Conservation (phyloP, 2,113 vertebrate genomes). For the Larimichthys polyactis region DNA sequence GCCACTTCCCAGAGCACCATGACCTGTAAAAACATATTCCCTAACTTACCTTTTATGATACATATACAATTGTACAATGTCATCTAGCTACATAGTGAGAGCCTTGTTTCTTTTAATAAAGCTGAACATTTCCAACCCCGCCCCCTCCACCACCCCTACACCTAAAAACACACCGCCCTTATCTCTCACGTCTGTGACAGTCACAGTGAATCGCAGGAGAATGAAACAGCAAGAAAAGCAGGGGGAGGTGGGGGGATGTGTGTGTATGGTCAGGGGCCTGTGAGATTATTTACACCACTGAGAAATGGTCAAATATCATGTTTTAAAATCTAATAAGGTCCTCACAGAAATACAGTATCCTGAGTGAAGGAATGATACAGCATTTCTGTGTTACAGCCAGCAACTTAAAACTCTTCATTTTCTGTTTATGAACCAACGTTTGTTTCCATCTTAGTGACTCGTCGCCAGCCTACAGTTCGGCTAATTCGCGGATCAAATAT, state of each 20-base stretch:
- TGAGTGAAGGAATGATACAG: not conserved
- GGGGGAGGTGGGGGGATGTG: not conserved
- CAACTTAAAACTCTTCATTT: constrained; percentile 36
- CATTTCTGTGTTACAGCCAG: constrained; percentile 20
- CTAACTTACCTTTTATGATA: constrained; percentile 67
- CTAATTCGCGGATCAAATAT: not conserved
- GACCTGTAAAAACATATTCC: constrained; percentile 61
- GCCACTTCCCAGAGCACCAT: constrained; percentile 67
- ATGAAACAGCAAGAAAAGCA: constrained; percentile 39
- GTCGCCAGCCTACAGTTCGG: not conserved
- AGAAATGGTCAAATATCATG: constrained; percentile 20
- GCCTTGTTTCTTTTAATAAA: constrained; percentile 64
- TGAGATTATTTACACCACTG: constrained; percentile 55
- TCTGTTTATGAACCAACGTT: constrained; percentile 22
- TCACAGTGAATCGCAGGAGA: constrained; percentile 68
- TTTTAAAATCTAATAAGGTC: constrained; percentile 13
- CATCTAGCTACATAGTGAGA: constrained; percentile 72
- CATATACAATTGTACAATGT: constrained; percentile 78
- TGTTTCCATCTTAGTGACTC: not conserved
- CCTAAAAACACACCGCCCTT: constrained; percentile 17
- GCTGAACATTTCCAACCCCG: constrained; percentile 37
- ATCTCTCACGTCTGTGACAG: constrained; percentile 50
- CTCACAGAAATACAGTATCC: constrained; percentile 37
- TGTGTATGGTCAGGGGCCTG: constrained; percentile 18
- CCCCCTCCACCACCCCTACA: not conserved